These are phyloP conservation scores for Venturia canescens DNA, from an alignment of 1,140 invertebrate species.

Conservation along the genomic window DNA sequence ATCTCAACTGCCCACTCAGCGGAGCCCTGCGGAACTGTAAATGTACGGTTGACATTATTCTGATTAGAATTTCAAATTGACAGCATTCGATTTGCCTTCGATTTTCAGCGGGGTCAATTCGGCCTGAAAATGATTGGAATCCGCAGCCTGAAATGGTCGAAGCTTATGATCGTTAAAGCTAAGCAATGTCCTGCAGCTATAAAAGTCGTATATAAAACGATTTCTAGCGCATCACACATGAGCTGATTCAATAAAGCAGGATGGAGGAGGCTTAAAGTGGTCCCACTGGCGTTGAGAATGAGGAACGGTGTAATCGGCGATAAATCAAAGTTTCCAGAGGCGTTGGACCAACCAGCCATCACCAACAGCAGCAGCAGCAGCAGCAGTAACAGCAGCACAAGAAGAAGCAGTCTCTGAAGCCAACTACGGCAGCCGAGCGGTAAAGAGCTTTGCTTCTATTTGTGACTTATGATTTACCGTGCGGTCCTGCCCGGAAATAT, in stretches of 20 bases:
- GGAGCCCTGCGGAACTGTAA: too few species aligned
- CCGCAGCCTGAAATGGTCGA: too few species aligned
- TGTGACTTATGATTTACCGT: slow-evolving; percentile 28
- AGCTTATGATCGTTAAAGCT: too few species aligned
- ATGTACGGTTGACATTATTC: too few species aligned
- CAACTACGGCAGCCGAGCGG: neutral
- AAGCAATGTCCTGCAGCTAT: too few species aligned
- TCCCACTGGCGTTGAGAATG: slow-evolving; percentile 14
- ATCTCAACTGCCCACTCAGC: too few species aligned
- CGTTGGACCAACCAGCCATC: slow-evolving; percentile 27
- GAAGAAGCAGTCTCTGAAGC: neutral
- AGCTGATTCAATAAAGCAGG: neutral
- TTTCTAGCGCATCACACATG: neutral
- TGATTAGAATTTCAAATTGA: too few species aligned
- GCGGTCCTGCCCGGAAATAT: neutral
- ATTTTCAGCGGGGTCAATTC: too few species aligned
- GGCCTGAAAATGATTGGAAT: too few species aligned
- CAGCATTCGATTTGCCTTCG: too few species aligned
- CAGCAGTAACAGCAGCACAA: neutral
- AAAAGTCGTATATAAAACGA: neutral
- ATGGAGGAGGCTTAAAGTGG: neutral
- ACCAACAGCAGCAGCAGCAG: neutral
- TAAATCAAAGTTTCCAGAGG: slow-evolving; percentile 34
- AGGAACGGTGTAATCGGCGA: slow-evolving; percentile 19
- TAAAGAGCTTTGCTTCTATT: slow-evolving; percentile 39